Evolutionary conservation across 2,797 vertebrate genomes (phyloP).

Genomic region (Enteromius unitaeniatus): DNA sequence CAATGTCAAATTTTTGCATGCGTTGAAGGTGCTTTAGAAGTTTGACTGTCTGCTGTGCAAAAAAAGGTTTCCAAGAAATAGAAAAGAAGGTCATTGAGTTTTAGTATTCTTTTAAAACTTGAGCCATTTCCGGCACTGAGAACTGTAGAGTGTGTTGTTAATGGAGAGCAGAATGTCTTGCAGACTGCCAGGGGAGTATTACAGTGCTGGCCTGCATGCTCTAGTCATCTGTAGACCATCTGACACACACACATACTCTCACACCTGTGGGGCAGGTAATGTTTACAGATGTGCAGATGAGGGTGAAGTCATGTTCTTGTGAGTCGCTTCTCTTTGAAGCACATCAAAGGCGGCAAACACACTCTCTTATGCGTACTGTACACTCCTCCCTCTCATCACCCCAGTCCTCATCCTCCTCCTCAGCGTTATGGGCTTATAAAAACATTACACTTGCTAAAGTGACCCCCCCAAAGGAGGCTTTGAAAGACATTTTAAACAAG

Average conservation of each 20-base stretch:
- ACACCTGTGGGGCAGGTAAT: slow-evolving; percentile 46
- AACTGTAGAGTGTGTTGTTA: slow-evolving; percentile 14
- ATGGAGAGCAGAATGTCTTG: neutral
- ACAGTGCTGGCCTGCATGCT: neutral
- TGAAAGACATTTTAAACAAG: slow-evolving; percentile 39
- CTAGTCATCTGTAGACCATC: slow-evolving; percentile 41
- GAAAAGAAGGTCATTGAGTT: slow-evolving; percentile 17
- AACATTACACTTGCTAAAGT: slow-evolving; percentile 43
- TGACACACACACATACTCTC: slow-evolving; percentile 18
- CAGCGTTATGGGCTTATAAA: slow-evolving; percentile 39
- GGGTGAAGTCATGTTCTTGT: slow-evolving; percentile 38
- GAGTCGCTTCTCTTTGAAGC: slow-evolving; percentile 42
- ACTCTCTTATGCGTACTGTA: neutral
- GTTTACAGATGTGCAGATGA: slow-evolving; percentile 47
- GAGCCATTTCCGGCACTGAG: slow-evolving; percentile 16
- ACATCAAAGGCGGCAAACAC: slow-evolving; percentile 22
- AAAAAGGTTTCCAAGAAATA: neutral
- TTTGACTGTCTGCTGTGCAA: neutral
- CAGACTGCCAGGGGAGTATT: neutral
- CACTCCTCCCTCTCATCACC: slow-evolving; percentile 20
- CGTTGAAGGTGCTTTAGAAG: neutral
- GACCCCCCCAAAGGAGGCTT: slow-evolving; percentile 32
- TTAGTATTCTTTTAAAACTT: neutral
- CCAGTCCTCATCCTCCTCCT: slow-evolving; percentile 10
- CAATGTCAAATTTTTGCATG: neutral